A percentile compares a stretch with the other conserved stretches of the same genome.
Conservation (phyloP, 2,113 vertebrate species). For the Hoplias malabaricus region DNA sequence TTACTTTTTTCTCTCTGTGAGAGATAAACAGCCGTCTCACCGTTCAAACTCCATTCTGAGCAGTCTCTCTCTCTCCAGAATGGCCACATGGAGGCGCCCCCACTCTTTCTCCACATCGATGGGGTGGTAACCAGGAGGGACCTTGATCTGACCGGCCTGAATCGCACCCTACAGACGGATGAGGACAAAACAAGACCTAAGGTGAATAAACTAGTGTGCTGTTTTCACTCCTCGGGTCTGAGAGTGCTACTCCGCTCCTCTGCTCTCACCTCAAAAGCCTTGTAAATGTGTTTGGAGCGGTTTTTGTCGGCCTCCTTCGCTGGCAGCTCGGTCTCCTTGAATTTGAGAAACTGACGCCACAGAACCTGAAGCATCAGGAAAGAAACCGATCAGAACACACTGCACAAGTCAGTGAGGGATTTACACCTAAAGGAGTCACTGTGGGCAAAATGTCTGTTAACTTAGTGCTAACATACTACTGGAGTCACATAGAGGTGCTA, state of each 20-base stretch:
- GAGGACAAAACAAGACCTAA: not conserved
- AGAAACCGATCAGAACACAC: not conserved
- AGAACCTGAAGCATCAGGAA: slow-evolving; percentile 78
- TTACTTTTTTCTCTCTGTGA: no score
- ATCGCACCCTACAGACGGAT: slow-evolving; percentile 74
- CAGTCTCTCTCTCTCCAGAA: slow-evolving; percentile 89
- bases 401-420: not conserved
- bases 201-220: not conserved
- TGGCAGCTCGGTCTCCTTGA: slow-evolving; percentile 91
- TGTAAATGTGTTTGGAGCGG: slow-evolving; percentile 88
- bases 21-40: slow-evolving; percentile 33
- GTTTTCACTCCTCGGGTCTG: not conserved
- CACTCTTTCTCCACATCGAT: slow-evolving; percentile 96
- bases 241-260: not conserved
- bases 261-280: slow-evolving; percentile 80
- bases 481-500: no score
- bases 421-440: no score
- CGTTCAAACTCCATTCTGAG: slow-evolving; percentile 86
- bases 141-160: slow-evolving; percentile 84
- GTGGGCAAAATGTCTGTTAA: no score
- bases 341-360: slow-evolving; percentile 94
- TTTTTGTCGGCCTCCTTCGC: slow-evolving; percentile 93
- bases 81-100: slow-evolving; percentile 89
- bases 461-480: no score
- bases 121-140: slow-evolving; percentile 84